phyloP scores from a whole-genome alignment of 1,140 invertebrate species.

The Onthophagus taurus region DNA sequence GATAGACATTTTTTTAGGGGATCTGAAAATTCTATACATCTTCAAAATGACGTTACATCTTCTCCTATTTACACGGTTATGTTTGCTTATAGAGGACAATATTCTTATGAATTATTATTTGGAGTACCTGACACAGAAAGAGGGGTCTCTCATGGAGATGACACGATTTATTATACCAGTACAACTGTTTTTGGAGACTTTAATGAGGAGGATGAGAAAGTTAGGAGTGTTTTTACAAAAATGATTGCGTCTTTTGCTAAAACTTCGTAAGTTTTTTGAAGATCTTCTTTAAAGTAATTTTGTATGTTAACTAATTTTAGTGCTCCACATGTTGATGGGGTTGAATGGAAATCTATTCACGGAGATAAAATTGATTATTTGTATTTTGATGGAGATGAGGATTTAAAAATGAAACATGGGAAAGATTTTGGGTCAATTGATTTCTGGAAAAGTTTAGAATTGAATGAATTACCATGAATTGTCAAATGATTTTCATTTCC shows the following conservation, averaged over 20 bases:
- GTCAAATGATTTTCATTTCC: too few relatives aligned
- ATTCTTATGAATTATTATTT: neutral
- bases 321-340: neutral
- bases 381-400: neutral
- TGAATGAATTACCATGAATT: too few relatives aligned
- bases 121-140: neutral
- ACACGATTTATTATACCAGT: neutral
- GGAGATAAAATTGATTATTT: neutral
- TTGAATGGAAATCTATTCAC: neutral
- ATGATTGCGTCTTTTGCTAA: constrained; percentile 2
- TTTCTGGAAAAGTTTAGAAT: neutral
- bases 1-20: constrained; percentile 9
- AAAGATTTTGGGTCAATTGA: constrained; percentile 2
- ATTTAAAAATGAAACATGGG: neutral
- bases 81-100: constrained; percentile 5
- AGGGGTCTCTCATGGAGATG: constrained; percentile 4
- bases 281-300: neutral
- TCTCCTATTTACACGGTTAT: constrained; percentile 6
- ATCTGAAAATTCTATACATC: neutral
- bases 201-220: neutral
- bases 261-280: neutral
- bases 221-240: neutral
- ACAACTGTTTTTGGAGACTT: neutral
- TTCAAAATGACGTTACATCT: constrained; percentile 5
- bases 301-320: neutral